These are phyloP conservation scores for Scotopteryx bipunctaria DNA, from an alignment of 2,888 invertebrate genomes.

Conservation along the genomic window DNA sequence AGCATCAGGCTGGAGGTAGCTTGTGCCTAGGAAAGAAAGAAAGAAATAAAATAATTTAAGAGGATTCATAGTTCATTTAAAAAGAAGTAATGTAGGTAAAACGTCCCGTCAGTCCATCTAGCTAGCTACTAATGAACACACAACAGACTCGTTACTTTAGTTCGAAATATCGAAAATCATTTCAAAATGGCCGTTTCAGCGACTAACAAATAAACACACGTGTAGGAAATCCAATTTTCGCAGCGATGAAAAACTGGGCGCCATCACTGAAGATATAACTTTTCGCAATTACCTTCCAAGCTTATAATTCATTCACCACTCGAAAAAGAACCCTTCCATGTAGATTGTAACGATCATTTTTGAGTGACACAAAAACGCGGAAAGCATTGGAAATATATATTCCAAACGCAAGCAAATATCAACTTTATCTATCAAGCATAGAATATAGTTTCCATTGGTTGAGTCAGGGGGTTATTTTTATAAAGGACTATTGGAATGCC, in stretches of 20 bases:
- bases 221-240: conserved; percentile 18
- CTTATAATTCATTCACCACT: conserved; percentile 9
- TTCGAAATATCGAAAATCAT: neutral
- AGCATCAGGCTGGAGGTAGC: too few species aligned
- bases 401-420: neutral
- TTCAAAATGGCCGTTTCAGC: conserved; percentile 1
- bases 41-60: too few species aligned
- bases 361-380: neutral
- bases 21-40: too few species aligned
- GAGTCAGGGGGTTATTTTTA: conserved; percentile 20
- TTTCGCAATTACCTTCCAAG: conserved; percentile 21
- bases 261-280: conserved; percentile 16
- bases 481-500: too few species aligned
- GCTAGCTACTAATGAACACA: neutral
- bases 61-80: too few species aligned
- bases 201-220: conserved; percentile 2
- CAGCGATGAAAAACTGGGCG: conserved; percentile 19
- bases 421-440: neutral
- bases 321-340: neutral
- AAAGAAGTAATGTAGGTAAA: too few species aligned
- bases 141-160: neutral
- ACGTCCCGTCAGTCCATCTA: neutral
- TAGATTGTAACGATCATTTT: neutral
- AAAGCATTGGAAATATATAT: conserved; percentile 21
- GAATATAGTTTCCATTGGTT: conserved; percentile 5